Evolutionary conservation across 1,140 invertebrate genomes (phyloP).

Genomic region (Drosophila kepulauana): DNA sequence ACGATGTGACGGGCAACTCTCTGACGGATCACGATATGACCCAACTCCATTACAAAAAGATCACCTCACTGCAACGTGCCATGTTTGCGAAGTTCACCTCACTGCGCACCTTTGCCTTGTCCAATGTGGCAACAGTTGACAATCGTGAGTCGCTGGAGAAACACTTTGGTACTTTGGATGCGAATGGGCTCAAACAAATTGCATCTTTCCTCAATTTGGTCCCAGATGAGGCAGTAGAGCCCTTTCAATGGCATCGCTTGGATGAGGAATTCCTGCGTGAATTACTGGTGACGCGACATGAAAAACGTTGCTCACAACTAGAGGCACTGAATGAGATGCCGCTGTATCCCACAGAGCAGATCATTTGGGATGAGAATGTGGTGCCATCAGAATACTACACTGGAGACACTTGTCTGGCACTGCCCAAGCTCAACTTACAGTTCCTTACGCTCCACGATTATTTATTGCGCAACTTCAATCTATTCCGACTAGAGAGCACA

Average conservation of each 20-base stretch:
- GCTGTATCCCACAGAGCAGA: constrained; percentile 98
- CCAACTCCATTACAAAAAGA: constrained; percentile 95
- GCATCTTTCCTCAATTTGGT: constrained; percentile 95
- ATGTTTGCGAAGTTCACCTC: constrained; percentile 97
- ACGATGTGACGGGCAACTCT: constrained; percentile 97
- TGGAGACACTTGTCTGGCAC: constrained; percentile 96
- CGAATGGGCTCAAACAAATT: constrained; percentile 93
- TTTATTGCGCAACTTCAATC: constrained; percentile 97
- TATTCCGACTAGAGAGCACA: constrained; percentile 99
- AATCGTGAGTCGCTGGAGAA: constrained; percentile 93
- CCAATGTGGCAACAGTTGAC: constrained; percentile 98
- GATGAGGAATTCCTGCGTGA: constrained; percentile 94
- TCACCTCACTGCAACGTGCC: constrained; percentile 96
- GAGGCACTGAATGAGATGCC: constrained; percentile 99
- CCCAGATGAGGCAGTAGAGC: constrained; percentile 89
- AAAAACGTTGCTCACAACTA: constrained; percentile 95
- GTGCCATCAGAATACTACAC: constrained; percentile 99
- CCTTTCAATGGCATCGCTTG: constrained; percentile 90
- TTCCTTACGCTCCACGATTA: constrained; percentile 99
- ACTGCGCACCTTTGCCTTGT: constrained; percentile 93
- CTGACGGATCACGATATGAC: constrained; percentile 97
- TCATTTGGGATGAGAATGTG: constrained; percentile 99
- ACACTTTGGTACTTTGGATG: constrained; percentile 92
- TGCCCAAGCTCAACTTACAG: constrained; percentile 99
- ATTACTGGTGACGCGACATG: constrained; percentile 94